phyloP scores from a whole-genome alignment of 2,113 vertebrate species.

The Pollimyrus isidori region DNA sequence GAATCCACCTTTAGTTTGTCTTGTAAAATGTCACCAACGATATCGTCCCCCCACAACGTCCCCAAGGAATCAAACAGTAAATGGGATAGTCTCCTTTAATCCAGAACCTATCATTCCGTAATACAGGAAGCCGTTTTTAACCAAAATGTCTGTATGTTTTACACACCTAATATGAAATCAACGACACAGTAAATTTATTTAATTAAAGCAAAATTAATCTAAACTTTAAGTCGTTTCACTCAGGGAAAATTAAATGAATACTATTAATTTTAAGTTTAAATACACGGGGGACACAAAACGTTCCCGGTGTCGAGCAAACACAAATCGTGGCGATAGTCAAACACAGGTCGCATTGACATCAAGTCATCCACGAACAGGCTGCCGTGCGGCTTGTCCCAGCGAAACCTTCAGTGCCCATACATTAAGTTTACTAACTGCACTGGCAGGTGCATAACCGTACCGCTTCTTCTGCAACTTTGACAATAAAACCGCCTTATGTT shows the following conservation, averaged over 20 bases:
- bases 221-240: neutral
- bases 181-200: neutral
- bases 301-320: neutral
- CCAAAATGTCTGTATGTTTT: neutral
- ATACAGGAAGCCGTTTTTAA: neutral
- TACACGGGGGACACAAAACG: neutral
- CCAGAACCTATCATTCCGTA: neutral
- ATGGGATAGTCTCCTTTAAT: neutral
- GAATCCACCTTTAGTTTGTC: conserved; percentile 15
- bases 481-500: neutral
- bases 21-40: conserved; percentile 15
- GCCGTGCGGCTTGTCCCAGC: neutral
- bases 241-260: neutral
- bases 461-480: neutral
- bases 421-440: neutral
- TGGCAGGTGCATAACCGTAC: neutral
- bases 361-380: neutral
- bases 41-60: conserved; percentile 8
- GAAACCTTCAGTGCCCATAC: neutral
- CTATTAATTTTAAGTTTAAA: neutral
- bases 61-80: neutral
- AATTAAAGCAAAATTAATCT: neutral
- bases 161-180: neutral
- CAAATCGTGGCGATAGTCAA: neutral
- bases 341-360: neutral